These are phyloP conservation scores for Bugula neritina DNA, from an alignment of 2,888 invertebrate genomes.

Conservation along the genomic window DNA sequence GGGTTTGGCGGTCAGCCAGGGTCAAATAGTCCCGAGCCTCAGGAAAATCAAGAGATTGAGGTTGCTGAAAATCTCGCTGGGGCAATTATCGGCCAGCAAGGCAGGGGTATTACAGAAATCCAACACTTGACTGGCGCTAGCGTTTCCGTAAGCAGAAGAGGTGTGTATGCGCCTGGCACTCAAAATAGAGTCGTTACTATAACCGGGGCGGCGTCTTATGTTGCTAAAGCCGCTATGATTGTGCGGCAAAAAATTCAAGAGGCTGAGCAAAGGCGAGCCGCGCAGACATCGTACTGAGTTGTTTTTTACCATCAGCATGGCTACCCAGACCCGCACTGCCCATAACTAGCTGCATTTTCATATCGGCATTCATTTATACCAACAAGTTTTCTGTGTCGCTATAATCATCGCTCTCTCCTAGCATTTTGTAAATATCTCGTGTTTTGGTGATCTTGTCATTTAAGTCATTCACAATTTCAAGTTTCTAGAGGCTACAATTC, in stretches of 20 bases:
- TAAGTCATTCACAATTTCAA: too few species aligned
- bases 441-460: too few species aligned
- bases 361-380: neutral
- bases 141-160: constrained; percentile 97
- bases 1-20: neutral
- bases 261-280: constrained; percentile 86
- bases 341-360: neutral
- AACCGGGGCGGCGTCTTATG: constrained; percentile 79
- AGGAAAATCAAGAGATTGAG: constrained; percentile 66
- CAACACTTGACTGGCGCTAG: constrained; percentile 94
- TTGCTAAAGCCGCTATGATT: constrained; percentile 84
- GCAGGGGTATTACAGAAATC: constrained; percentile 91
- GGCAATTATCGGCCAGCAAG: constrained; percentile 93
- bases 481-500: too few species aligned
- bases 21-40: constrained; percentile 30
- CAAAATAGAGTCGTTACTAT: constrained; percentile 95
- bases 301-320: neutral
- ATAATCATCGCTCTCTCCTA: neutral
- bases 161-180: constrained; percentile 92
- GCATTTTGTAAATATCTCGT: neutral
- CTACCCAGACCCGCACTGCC: neutral
- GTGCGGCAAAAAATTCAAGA: constrained; percentile 94
- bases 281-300: neutral
- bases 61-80: constrained; percentile 91
- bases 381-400: neutral